Evolutionary conservation across 2,888 invertebrate genomes (phyloP), one percentile per base, ranked within the genome.

Genomic region (Troglohyphantes excavatus): DNA sequence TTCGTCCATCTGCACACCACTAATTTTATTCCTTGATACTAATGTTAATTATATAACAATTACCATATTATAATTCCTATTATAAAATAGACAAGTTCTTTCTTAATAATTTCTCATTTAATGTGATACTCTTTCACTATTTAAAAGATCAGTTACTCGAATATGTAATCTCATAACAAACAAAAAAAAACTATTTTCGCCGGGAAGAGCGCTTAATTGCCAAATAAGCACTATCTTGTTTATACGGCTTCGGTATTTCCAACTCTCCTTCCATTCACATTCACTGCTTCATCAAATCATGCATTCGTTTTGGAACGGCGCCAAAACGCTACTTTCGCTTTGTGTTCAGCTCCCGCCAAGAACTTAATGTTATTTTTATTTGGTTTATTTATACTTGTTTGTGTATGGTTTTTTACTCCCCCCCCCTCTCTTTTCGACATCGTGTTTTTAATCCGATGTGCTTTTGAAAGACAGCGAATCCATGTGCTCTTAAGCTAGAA

Each of bases 281-380:
- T 89, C 88, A 89, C 88, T 82, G 76, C 82, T 82, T 61, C 76
- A 82, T 89, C 88, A 89, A 89, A 89, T 89, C 82, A 82, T 75
- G 76, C 88, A 89, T 89, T 89, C 88, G 75, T 33, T 82, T 89
- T 89, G 88, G 88, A 89, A 33, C 53, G 33, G 29, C 81, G 88
- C 88, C 88, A 89, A 82, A 89, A 76, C 68, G 61, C 46, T 76
- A 76, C 88, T 89, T 89, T 88, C 82, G 67, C 88, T 88, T 76
- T 89, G 75, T 89, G 65, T 81, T 43, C 84, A n/a, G 26, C 76
- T 83, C 82, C 76, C 82, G 82, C 88, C 76, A 82, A 82, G 82
- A 89, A 53, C 23, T 46, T 87, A 46, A 39, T 33, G 61, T 73
- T 46, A 65, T 73, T 63, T 73, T 81, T 79, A 73, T 67, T 63